phyloP scores from a whole-genome alignment of 2,797 vertebrate species.

The Myripristis murdjan region DNA sequence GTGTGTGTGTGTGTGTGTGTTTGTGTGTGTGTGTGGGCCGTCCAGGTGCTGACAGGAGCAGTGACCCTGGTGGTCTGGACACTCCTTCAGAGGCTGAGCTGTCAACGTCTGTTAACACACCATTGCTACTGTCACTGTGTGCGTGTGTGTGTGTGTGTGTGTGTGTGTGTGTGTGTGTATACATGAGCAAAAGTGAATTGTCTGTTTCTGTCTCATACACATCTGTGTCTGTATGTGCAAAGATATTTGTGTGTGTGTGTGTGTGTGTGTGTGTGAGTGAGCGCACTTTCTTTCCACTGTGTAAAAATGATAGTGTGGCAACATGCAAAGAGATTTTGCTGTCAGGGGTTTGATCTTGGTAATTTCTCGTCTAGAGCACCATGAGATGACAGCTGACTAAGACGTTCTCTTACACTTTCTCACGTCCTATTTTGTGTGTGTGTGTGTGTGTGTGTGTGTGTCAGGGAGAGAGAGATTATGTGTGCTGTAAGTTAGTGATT shows the following conservation, averaged over 20 bases:
- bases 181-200: not conserved
- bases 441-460: conserved; percentile 3
- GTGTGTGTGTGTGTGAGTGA: not conserved
- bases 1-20: conserved; percentile 9
- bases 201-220: not conserved
- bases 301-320: conserved; percentile 20
- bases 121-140: not conserved
- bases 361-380: conserved; percentile 16
- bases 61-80: not conserved
- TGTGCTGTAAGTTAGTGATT: conserved; percentile 12
- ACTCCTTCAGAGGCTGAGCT: conserved; percentile 15
- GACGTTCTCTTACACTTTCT: conserved; percentile 7
- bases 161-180: not conserved
- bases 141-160: not conserved
- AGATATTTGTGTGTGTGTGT: not conserved
- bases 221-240: too few species aligned
- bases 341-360: conserved; percentile 34
- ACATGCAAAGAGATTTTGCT: conserved; percentile 21
- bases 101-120: conserved; percentile 23
- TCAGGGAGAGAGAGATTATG: not conserved
- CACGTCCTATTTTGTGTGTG: not conserved
- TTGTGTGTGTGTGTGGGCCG: not conserved
- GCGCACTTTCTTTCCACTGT: too few species aligned
- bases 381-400: conserved; percentile 45
- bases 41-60: conserved; percentile 21